A percentile compares a stretch with the other conserved stretches of the same genome.
These are phyloP conservation scores for Pelodytes ibericus DNA, from an alignment of 2,797 vertebrate species.

Conservation along the genomic window DNA sequence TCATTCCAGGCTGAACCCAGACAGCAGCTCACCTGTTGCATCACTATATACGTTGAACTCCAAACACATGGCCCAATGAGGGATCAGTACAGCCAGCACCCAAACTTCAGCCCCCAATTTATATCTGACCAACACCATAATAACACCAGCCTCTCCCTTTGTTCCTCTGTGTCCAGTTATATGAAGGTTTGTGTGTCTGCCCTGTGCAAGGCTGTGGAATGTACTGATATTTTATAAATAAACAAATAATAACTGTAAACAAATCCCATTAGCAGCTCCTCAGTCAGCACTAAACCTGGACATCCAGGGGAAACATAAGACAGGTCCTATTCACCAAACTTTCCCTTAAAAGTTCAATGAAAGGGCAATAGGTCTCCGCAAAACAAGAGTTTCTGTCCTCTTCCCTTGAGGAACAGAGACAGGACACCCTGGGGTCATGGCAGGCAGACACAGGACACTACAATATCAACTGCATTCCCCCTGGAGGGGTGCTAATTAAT, in stretches of 20 bases:
- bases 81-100: no score
- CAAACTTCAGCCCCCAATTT: no score
- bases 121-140: no score
- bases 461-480: neutral
- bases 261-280: neutral
- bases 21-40: no score
- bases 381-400: neutral
- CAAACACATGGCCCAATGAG: no score
- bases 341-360: slow-evolving; percentile 33
- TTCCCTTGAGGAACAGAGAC: neutral
- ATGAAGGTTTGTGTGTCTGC: neutral
- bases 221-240: neutral
- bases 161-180: neutral
- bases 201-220: neutral
- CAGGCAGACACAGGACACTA: slow-evolving; percentile 1
- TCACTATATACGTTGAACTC: no score
- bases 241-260: neutral
- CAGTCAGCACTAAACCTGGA: neutral
- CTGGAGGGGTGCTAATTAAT: neutral
- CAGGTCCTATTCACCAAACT: neutral
- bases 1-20: neutral
- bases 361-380: slow-evolving; percentile 20
- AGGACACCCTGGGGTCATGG: neutral
- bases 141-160: neutral
- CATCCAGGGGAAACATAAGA: neutral